phyloP scores from a whole-genome alignment of 2,797 vertebrate genomes.

The Sciurus vulgaris region DNA sequence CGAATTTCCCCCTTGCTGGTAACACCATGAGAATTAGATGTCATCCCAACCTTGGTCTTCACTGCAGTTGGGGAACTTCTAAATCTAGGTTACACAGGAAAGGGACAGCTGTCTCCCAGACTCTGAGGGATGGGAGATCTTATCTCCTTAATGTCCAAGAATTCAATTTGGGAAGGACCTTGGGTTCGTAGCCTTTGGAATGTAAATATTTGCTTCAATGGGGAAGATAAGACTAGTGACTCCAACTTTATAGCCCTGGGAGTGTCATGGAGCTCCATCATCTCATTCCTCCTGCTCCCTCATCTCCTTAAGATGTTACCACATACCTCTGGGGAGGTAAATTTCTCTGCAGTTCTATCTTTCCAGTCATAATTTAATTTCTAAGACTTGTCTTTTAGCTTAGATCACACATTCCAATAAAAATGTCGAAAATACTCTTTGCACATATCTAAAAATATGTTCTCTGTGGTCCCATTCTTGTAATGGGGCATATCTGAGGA shows the following conservation, averaged over 20 bases:
- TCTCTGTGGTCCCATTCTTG: background rate
- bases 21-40: background rate
- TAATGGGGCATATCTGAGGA: background rate
- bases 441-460: conserved; percentile 5
- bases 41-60: background rate
- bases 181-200: background rate
- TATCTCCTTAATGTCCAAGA: conserved; percentile 8
- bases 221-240: background rate
- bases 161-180: background rate
- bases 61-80: background rate
- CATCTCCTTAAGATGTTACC: background rate
- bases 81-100: background rate
- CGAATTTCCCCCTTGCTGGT: background rate
- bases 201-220: background rate
- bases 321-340: background rate
- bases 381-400: background rate
- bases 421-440: background rate
- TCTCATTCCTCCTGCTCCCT: too few relatives aligned
- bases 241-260: background rate
- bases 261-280: background rate
- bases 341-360: background rate
- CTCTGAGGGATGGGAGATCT: background rate
- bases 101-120: background rate
- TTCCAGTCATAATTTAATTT: conserved; percentile 7
- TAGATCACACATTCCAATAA: background rate